Evolutionary conservation across 2,888 invertebrate species (phyloP), one percentile per base, ranked within the genome.

Genomic region (Criorhina ranunculi): DNA sequence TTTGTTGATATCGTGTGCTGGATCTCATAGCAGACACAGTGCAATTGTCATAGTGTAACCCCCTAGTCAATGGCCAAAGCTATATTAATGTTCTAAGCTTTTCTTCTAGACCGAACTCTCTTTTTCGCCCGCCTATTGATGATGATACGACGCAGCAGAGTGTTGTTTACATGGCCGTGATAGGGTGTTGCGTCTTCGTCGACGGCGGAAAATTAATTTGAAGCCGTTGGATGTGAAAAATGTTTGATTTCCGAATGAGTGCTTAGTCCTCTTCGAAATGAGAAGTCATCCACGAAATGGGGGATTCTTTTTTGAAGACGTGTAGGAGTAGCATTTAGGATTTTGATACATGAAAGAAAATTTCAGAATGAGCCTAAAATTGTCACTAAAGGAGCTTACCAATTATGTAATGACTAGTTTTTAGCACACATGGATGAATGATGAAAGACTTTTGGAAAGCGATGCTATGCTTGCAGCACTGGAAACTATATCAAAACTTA

Each of bases 181-280:
- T 29, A 24, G 19, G 15, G 40, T 66, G 40, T 37, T 51, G n/a
- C 33, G 49, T 75, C 9, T 24, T 49, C 35, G 44, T 42, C 40
- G 44, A 29, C 46, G 42, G 17, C 51, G 80, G 75, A 55, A 77
- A 82, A 82, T 82, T 72, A 66, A 82, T 82, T 72, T 40, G 29
- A 66, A 72, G 12, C 60, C 72, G 53, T 40, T 60, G 72, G 66
- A 31, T 77, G 72, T 77, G 66, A 29, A 55, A 72, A 75, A 70
- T 79, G 64, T 75, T 75, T 75, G 64, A 75, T 70, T 80, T 80
- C 33, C 75, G 53, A 70, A 49, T 57, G 57, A 53, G 60, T 53
- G 24, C 37, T 42, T 66, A 35, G 57, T 79, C 49, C 24, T 42
- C 29, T n/a, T 9, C 8, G 11, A 53, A 81, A 64, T 57, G 35